phyloP scores from a whole-genome alignment of 2,888 invertebrate species.

The Hyppa rectilinea region DNA sequence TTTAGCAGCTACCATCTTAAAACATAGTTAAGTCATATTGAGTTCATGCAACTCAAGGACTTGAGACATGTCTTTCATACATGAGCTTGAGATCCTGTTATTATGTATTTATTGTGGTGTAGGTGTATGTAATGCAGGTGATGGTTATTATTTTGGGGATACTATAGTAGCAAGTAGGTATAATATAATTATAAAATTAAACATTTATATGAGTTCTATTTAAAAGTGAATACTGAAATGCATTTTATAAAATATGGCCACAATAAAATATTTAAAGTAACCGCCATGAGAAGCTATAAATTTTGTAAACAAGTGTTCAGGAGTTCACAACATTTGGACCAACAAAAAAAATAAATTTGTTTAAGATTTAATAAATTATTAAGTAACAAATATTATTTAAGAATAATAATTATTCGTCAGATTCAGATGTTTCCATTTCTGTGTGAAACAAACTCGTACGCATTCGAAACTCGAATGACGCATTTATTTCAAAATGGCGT shows the following conservation, averaged over 20 bases:
- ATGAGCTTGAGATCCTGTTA: not conserved
- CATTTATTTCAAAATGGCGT: too few species aligned
- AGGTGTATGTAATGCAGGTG: constrained; percentile 9
- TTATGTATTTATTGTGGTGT: constrained; percentile 8
- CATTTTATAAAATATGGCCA: not conserved
- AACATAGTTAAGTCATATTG: not conserved
- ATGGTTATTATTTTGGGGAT: not conserved
- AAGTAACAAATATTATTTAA: too few species aligned
- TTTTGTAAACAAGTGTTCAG: too few species aligned
- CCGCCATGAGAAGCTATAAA: too few species aligned
- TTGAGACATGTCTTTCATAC: not conserved
- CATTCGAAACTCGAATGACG: too few species aligned
- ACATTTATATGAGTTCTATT: not conserved
- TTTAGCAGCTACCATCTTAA: not conserved
- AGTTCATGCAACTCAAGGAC: not conserved
- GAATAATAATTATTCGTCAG: too few species aligned
- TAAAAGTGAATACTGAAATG: not conserved
- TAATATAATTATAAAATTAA: not conserved
- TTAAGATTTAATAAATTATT: too few species aligned
- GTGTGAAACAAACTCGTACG: too few species aligned
- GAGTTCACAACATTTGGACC: too few species aligned
- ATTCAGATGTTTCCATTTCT: too few species aligned
- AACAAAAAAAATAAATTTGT: too few species aligned
- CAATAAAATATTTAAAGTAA: constrained; percentile 3
- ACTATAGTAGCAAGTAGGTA: constrained; percentile 4